phyloP scores from a whole-genome alignment of 1,140 invertebrate species.

The Drosophila orena region DNA sequence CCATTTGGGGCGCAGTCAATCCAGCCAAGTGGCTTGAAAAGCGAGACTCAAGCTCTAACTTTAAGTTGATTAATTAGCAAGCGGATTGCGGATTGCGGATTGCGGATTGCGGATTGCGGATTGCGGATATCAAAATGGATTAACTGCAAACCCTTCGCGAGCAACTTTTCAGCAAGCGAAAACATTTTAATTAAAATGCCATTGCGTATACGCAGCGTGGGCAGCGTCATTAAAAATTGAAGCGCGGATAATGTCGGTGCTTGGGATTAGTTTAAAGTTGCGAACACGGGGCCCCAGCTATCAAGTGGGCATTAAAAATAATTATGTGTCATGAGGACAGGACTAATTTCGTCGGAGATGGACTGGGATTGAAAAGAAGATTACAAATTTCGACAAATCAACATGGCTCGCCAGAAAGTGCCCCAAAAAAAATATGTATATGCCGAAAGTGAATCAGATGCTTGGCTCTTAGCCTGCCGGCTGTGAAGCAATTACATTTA shows the following conservation, averaged over 20 bases:
- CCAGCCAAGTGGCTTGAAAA: no score
- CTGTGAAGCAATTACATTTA: slow-evolving; percentile 64
- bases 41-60: slow-evolving; percentile 2
- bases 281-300: not conserved
- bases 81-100: slow-evolving; percentile 51
- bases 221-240: slow-evolving; percentile 24
- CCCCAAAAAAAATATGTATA: not conserved
- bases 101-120: slow-evolving; percentile 50
- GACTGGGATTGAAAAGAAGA: not conserved
- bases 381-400: slow-evolving; percentile 31
- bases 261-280: slow-evolving; percentile 20
- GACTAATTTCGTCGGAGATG: not conserved
- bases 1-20: not conserved
- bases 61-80: slow-evolving; percentile 66
- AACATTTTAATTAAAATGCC: slow-evolving; percentile 52
- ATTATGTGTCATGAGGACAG: slow-evolving; percentile 11
- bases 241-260: not conserved
- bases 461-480: slow-evolving; percentile 28
- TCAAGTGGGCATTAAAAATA: slow-evolving; percentile 10
- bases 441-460: slow-evolving; percentile 13
- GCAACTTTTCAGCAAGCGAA: slow-evolving; percentile 6
- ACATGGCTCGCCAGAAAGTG: slow-evolving; percentile 7
- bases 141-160: slow-evolving; percentile 8
- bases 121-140: slow-evolving; percentile 47
- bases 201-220: slow-evolving; percentile 59